Evolutionary conservation across 35 echinoderm and acorn worm genomes (phyloP).

Genomic region (Hemicentrotus pulcherrimus): DNA sequence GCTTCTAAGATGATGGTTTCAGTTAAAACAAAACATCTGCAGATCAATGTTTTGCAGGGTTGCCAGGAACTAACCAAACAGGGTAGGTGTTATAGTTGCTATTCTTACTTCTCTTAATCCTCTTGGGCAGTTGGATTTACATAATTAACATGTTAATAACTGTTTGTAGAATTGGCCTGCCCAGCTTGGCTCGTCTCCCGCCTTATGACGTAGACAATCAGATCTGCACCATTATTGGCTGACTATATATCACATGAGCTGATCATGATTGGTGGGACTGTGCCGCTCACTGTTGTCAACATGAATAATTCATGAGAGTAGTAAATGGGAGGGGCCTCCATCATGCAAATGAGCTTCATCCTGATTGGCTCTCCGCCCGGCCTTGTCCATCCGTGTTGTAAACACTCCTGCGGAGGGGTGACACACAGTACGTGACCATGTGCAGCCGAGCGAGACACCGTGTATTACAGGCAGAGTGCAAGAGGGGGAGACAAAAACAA

Average conservation of each 20-base stretch:
- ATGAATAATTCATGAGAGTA: slow-evolving; percentile 35
- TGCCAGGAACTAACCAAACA: neutral
- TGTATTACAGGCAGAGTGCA: neutral
- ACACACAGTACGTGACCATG: slow-evolving; percentile 8
- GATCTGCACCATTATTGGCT: neutral
- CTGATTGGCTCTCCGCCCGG: neutral
- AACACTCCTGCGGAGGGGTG: neutral
- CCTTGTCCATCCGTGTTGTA: slow-evolving; percentile 2
- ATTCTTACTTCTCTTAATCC: neutral
- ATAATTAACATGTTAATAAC: slow-evolving; percentile 7
- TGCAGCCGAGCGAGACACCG: neutral
- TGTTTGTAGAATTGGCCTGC: neutral
- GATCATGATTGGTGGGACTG: slow-evolving; percentile 19
- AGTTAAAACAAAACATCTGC: slow-evolving; percentile 4
- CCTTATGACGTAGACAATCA: neutral
- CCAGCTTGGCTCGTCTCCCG: neutral
- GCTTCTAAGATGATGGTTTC: neutral
- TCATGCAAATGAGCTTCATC: neutral
- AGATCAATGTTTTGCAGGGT: neutral
- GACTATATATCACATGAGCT: slow-evolving; percentile 19
- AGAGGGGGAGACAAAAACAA: slow-evolving; percentile 30
- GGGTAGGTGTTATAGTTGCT: neutral
- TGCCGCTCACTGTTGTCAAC: slow-evolving; percentile 18
- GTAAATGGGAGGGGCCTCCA: neutral
- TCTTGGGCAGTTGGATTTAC: neutral